These are phyloP conservation scores for Lepidocyrtoides sp. DNA, from an alignment of 2,888 invertebrate genomes.

Conservation along the genomic window DNA sequence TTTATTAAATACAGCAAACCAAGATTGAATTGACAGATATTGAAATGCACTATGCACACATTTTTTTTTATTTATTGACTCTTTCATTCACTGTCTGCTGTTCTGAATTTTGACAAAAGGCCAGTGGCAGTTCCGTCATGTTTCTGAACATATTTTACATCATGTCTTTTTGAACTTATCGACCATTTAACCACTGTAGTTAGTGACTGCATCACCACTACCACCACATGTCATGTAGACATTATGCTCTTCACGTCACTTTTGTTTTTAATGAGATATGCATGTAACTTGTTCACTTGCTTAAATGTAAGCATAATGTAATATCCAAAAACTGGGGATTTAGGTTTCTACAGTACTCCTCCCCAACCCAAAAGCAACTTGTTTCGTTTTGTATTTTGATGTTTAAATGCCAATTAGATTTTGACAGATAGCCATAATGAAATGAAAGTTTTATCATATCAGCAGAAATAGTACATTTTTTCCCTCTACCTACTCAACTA, in stretches of 20 bases:
- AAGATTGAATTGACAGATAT: too few species aligned
- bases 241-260: conserved; percentile 1
- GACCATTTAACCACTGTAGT: conserved; percentile 15
- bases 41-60: too few species aligned
- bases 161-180: neutral
- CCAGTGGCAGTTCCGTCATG: conserved; percentile 28
- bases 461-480: neutral
- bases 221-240: neutral
- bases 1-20: too few species aligned
- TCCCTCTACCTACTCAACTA: too few species aligned
- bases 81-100: neutral
- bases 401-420: conserved; percentile 56
- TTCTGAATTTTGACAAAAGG: neutral
- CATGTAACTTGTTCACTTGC: neutral
- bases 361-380: conserved; percentile 39
- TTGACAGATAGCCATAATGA: conserved; percentile 61
- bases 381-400: neutral
- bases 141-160: neutral
- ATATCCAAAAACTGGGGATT: conserved; percentile 42
- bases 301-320: neutral
- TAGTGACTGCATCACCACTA: too few species aligned
- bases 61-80: neutral
- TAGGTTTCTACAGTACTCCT: conserved; percentile 33
- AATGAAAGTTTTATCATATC: conserved; percentile 49
- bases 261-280: conserved; percentile 19